phyloP scores from a whole-genome alignment of 2,888 invertebrate genomes.

The Ellobium chinense region DNA sequence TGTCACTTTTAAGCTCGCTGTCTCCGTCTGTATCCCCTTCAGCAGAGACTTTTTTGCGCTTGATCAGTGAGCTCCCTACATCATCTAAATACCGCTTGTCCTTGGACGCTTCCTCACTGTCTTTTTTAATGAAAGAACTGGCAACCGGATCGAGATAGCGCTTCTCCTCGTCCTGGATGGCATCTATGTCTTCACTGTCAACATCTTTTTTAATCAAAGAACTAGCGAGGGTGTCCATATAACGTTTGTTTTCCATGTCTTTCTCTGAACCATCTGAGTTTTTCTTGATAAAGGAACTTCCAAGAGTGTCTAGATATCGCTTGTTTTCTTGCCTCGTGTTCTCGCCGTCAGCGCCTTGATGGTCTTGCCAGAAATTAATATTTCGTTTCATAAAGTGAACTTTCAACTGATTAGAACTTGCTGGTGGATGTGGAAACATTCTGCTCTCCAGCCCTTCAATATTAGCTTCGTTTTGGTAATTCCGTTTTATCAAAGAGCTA shows the following conservation, averaged over 20 bases:
- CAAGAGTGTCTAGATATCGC: neutral
- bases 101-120: neutral
- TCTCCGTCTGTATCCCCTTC: neutral
- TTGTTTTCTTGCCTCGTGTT: neutral
- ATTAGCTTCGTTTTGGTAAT: neutral
- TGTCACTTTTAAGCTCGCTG: neutral
- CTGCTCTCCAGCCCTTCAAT: too few relatives aligned
- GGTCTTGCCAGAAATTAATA: too few relatives aligned
- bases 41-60: neutral
- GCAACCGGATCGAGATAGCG: neutral
- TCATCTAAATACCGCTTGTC: neutral
- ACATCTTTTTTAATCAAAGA: neutral
- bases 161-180: neutral
- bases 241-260: neutral
- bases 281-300: neutral
- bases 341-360: too few relatives aligned
- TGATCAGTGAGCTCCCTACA: slow-evolving; percentile 1
- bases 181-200: neutral
- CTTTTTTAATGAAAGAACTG: neutral
- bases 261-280: too few relatives aligned
- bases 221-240: neutral
- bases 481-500: neutral
- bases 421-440: too few relatives aligned
- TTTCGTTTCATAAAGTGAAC: too few relatives aligned
- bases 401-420: too few relatives aligned